A percentile compares a stretch with the other conserved stretches of the same genome.
Evolutionary conservation across 2,113 vertebrate species (phyloP).

Genomic region (Thalassoma bifasciatum): DNA sequence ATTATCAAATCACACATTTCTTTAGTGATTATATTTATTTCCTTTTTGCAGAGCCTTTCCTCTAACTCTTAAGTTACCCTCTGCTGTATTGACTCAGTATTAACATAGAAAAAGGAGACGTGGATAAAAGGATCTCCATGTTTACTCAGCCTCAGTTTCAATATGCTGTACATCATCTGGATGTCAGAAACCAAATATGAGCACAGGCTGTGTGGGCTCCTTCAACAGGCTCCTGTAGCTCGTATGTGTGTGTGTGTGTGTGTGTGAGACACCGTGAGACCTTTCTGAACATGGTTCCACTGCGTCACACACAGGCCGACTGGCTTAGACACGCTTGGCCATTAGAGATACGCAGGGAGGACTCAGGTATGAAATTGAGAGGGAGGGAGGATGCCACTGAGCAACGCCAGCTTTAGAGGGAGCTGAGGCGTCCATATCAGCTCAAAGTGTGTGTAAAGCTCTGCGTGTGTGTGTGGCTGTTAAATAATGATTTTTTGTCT

Average conservation of each 20-base stretch:
- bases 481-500: slow-evolving; percentile 41
- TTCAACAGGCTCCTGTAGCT: slow-evolving; percentile 59
- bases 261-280: slow-evolving; percentile 58
- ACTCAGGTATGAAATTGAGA: slow-evolving; percentile 75
- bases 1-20: too few species aligned
- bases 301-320: slow-evolving; percentile 55
- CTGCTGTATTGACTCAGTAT: too few species aligned
- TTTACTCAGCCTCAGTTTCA: not conserved
- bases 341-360: slow-evolving; percentile 65
- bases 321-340: slow-evolving; percentile 68
- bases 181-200: slow-evolving; percentile 48
- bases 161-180: slow-evolving; percentile 20
- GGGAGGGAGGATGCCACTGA: slow-evolving; percentile 50
- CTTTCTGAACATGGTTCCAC: slow-evolving; percentile 66
- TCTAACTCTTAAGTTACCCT: too few species aligned
- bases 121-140: too few species aligned
- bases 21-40: too few species aligned
- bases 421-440: slow-evolving; percentile 45
- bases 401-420: slow-evolving; percentile 59
- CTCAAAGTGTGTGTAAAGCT: slow-evolving; percentile 1
- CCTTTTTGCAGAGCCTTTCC: too few species aligned
- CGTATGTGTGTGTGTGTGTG: slow-evolving; percentile 48
- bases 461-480: slow-evolving; percentile 17
- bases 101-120: too few species aligned
- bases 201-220: slow-evolving; percentile 39